A percentile compares a stretch with the other conserved stretches of the same genome.
These are phyloP conservation scores for Frankliniella intonsa DNA, from an alignment of 2,888 invertebrate genomes.

Conservation along the genomic window DNA sequence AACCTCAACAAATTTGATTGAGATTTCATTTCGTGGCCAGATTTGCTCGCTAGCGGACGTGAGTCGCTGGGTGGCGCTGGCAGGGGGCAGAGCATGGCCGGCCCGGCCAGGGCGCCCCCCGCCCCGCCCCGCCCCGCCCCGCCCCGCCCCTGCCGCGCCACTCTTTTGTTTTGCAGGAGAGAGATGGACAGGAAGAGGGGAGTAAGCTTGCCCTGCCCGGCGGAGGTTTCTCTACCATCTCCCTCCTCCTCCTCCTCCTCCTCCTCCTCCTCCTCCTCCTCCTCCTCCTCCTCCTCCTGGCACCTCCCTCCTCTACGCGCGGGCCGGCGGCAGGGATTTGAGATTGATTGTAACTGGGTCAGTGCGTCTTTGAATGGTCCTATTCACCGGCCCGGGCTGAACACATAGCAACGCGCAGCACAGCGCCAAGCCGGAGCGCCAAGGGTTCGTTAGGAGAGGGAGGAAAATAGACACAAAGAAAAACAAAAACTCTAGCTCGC, in stretches of 20 bases:
- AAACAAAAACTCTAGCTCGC: background rate
- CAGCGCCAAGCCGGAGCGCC: too few relatives aligned
- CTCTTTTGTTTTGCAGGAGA: background rate
- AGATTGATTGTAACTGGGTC: background rate
- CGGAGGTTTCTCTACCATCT: too few relatives aligned
- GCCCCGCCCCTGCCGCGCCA: background rate
- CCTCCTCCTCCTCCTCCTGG: too few relatives aligned
- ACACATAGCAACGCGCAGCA: background rate
- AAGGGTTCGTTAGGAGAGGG: background rate
- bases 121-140: background rate
- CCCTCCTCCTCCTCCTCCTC: too few relatives aligned
- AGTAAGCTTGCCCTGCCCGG: background rate
- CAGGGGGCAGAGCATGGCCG: too few relatives aligned
- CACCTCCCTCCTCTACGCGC: too few relatives aligned
- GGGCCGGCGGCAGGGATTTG: background rate
- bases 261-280: too few relatives aligned
- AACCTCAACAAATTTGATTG: constrained; percentile 13
- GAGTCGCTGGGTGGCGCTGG: background rate
- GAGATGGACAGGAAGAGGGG: background rate
- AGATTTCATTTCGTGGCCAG: constrained; percentile 15
- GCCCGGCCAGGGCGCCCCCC: too few relatives aligned
- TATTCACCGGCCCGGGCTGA: background rate
- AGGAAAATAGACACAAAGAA: background rate
- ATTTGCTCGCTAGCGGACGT: constrained; percentile 19
- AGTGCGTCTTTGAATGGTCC: background rate